Evolutionary conservation across 2,888 invertebrate species (phyloP).

Genomic region (Orthonychiurus folsomi): DNA sequence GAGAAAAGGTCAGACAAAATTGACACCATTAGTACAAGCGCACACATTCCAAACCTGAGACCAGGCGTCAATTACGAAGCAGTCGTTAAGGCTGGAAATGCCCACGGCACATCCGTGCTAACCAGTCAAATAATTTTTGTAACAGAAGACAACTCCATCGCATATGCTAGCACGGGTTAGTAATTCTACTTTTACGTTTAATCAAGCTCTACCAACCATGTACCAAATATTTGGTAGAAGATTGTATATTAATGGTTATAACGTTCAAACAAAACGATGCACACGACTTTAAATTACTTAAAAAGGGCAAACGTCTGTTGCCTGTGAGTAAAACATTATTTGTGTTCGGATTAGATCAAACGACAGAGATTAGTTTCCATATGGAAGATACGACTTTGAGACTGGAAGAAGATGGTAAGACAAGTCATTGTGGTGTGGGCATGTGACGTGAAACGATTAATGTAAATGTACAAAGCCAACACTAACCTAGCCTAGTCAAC

Average conservation of each 20-base stretch:
- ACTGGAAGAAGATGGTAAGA: background rate
- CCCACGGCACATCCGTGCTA: slow-evolving; percentile 63
- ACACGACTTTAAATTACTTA: no score
- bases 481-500: no score
- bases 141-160: slow-evolving; percentile 60
- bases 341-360: background rate
- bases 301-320: no score
- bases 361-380: background rate
- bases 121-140: slow-evolving; percentile 65
- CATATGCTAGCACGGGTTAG: slow-evolving; percentile 51
- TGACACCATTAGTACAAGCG: slow-evolving; percentile 63
- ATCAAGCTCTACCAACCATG: no score
- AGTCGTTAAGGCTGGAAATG: slow-evolving; percentile 72
- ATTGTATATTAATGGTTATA: no score
- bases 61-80: slow-evolving; percentile 68
- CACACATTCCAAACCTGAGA: slow-evolving; percentile 60
- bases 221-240: no score
- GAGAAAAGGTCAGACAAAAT: slow-evolving; percentile 53
- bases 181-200: slow-evolving; percentile 9
- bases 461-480: no score
- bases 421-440: no score
- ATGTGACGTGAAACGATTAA: no score
- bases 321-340: no score
- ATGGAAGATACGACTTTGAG: background rate
- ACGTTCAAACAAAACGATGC: no score